phyloP scores from a whole-genome alignment of 2,888 invertebrate species.

The Sesia bembeciformis region DNA sequence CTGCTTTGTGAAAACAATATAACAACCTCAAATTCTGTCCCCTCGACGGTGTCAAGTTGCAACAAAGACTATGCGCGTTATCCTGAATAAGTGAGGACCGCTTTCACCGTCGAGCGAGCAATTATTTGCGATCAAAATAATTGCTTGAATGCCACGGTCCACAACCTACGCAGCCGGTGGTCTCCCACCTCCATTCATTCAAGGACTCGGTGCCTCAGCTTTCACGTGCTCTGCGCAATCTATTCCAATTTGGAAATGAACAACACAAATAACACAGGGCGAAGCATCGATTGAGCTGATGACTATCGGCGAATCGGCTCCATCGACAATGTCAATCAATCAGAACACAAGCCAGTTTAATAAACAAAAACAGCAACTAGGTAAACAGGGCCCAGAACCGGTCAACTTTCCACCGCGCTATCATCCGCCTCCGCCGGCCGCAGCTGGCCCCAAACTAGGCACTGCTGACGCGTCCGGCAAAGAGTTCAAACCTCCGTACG shows the following conservation, averaged over 20 bases:
- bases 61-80: background rate
- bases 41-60: background rate
- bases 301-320: constrained; percentile 32
- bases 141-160: constrained; percentile 70
- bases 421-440: constrained; percentile 84
- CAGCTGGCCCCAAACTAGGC: constrained; percentile 75
- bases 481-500: constrained; percentile 59
- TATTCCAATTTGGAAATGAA: constrained; percentile 43
- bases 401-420: constrained; percentile 82
- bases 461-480: constrained; percentile 72
- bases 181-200: constrained; percentile 65
- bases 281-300: constrained; percentile 43
- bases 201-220: constrained; percentile 65
- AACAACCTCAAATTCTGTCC: constrained; percentile 18
- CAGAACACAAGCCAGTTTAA: constrained; percentile 63
- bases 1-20: constrained; percentile 38
- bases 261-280: constrained; percentile 23
- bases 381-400: constrained; percentile 70
- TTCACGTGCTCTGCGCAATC: constrained; percentile 37
- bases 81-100: background rate
- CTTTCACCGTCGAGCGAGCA: background rate
- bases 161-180: constrained; percentile 67
- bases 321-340: constrained; percentile 68
- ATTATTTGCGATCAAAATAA: constrained; percentile 18
- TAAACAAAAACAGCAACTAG: constrained; percentile 69